Base-by-base conservation (phyloP, 35 echinoderm and acorn worm species). In the Ophiothrix spiculata region DNA sequence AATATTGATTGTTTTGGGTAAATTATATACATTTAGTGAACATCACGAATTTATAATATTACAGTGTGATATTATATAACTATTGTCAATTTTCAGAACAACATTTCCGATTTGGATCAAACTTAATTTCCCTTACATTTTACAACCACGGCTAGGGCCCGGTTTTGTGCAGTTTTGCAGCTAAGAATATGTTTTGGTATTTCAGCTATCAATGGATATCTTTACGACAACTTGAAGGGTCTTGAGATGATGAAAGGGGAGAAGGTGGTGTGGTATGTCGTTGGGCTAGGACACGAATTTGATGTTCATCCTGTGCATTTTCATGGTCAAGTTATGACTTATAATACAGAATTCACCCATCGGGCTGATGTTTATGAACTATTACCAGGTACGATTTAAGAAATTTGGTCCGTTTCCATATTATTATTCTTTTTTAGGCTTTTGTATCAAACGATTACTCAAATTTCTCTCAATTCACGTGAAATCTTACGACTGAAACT, bases 231-330 rank as follows among this genome's bases (percentile, higher is more conserved):
- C 77, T 84, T 91, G 11, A 1, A 80, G n/a, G 42, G 78, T 31
- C 84, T 91, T 39, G 84, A 86, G 32, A 86, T 91, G 84, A 39
- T 0, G 0, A 38, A 81, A 35, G 78, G 69, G 21, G 76, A 91
- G 34, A 35, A 38, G 23, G 79, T 82, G 2, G 83, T 33, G 0
- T 91, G 90, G 90, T 87, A 91, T 81, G 74, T 91, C n/a, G 38
- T 91, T 37, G 84, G 90, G 33, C 76, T 91, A 12, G 90, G 90
- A 4, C 74, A 81, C 75, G 83, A 91, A 36, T 75, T 86, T 1
- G 90, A 91, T 56, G 42, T 91, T 33, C 90, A 91, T 45, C 35
- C 83, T 12, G 90, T 91, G 1, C 90, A 91, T 36, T 91, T 91
- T 63, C 90, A 91, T 56, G 90, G 90, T 4, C 88, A 90, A 17